These are phyloP conservation scores for Grapholita molesta DNA, from an alignment of 1,140 invertebrate genomes.

Conservation along the genomic window DNA sequence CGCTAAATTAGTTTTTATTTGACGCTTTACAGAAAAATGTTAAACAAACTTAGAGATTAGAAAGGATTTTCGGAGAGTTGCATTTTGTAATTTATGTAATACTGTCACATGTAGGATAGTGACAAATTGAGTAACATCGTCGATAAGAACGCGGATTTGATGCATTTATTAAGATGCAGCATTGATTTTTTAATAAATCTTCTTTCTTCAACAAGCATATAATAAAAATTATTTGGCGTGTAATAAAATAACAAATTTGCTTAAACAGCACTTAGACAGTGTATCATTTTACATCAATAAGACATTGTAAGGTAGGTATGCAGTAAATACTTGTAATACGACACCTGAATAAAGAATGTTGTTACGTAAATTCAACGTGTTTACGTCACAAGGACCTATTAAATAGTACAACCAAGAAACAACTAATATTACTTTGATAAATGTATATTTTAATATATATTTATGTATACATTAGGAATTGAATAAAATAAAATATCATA, in stretches of 20 bases:
- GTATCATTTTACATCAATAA: background rate
- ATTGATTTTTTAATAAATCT: no score
- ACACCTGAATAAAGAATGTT: background rate
- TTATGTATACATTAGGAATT: no score
- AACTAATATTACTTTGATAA: no score
- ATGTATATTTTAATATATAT: no score
- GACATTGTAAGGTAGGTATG: background rate
- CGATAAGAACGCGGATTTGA: background rate
- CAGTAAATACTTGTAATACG: background rate
- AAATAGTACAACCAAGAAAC: no score
- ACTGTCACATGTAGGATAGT: background rate
- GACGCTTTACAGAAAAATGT: slow-evolving; percentile 6
- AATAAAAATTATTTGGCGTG: background rate
- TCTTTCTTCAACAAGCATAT: no score
- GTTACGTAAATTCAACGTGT: background rate
- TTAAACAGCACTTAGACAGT: background rate
- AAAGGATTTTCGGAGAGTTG: background rate
- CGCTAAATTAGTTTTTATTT: slow-evolving; percentile 1
- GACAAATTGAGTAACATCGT: background rate
- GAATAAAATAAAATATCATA: no score
- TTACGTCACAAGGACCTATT: background rate
- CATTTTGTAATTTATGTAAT: background rate
- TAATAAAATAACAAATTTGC: background rate
- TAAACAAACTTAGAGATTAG: background rate
- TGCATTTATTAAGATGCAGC: no score